These are phyloP conservation scores for Mungos mungo DNA, from an alignment of 2,113 vertebrate genomes.

Conservation along the genomic window DNA sequence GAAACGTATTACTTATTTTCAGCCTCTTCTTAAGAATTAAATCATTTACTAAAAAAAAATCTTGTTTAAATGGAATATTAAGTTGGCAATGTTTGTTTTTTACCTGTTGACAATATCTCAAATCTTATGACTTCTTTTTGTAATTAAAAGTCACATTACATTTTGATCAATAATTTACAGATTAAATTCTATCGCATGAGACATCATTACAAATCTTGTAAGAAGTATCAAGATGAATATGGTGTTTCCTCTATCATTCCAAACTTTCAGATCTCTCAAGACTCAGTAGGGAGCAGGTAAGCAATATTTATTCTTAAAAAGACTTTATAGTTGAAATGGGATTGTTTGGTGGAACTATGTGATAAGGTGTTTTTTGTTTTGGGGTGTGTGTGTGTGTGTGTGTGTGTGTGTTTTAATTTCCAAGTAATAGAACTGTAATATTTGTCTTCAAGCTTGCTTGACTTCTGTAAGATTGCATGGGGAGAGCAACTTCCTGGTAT, in stretches of 20 bases:
- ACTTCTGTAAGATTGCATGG: background rate
- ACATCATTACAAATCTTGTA: constrained; percentile 90
- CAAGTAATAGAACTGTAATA: background rate
- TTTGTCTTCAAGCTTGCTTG: constrained; percentile 47
- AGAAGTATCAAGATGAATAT: constrained; percentile 90
- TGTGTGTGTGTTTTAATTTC: constrained; percentile 10
- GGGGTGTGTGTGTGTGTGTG: background rate
- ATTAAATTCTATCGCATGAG: constrained; percentile 89
- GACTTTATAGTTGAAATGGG: constrained; percentile 42
- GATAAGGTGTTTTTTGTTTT: background rate
- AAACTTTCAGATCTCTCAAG: constrained; percentile 86
- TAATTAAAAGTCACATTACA: constrained; percentile 74
- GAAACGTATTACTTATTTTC: background rate
- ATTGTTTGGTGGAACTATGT: background rate
- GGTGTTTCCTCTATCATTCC: constrained; percentile 85
- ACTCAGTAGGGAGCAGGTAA: constrained; percentile 88
- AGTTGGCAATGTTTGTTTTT: constrained; percentile 3
- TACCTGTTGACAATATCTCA: constrained; percentile 68
- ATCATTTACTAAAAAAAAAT: background rate
- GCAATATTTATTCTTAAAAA: constrained; percentile 63
- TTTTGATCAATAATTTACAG: constrained; percentile 85
- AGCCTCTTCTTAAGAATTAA: background rate
- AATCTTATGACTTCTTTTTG: constrained; percentile 46
- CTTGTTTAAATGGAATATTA: constrained; percentile 32
- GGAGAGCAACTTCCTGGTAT: constrained; percentile 3